These are phyloP conservation scores for Drosophila borborema DNA, from an alignment of 2,888 invertebrate species.

Conservation along the genomic window DNA sequence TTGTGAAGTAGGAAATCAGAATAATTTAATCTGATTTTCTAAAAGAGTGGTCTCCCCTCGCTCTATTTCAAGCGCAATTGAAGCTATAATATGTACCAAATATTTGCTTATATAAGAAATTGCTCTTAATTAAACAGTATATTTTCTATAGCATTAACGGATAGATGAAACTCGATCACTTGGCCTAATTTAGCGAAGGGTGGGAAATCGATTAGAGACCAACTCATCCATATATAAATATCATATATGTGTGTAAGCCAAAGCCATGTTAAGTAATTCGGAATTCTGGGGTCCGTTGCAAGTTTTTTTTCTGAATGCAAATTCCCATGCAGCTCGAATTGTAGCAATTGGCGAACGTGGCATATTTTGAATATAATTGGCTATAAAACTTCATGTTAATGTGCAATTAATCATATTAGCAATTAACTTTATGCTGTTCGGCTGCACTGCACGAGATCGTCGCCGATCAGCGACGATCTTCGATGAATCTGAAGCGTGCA, in stretches of 20 bases:
- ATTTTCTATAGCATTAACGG: too few species aligned
- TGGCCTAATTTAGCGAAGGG: too few species aligned
- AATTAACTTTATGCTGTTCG: constrained; percentile 82
- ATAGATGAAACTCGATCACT: too few species aligned
- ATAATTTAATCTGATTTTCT: too few species aligned
- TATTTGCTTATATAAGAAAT: too few species aligned
- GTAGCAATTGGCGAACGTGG: constrained; percentile 65
- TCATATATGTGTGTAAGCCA: background rate
- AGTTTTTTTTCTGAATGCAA: background rate
- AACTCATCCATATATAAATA: background rate
- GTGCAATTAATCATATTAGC: constrained; percentile 84
- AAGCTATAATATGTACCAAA: too few species aligned
- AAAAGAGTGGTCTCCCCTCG: too few species aligned
- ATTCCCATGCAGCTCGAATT: constrained; percentile 60
- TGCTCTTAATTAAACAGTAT: too few species aligned
- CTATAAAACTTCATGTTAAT: constrained; percentile 84
- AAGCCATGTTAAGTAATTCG: background rate
- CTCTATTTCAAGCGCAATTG: too few species aligned
- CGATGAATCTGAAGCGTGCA: constrained; percentile 13
- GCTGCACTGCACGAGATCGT: constrained; percentile 80
- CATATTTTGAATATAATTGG: constrained; percentile 83
- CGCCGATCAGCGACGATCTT: constrained; percentile 52
- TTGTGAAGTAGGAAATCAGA: too few species aligned
- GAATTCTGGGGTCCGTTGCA: background rate
- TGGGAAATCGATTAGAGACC: background rate